Percentiles rank a stretch among this genome's conserved stretches.
Evolutionary conservation across 2,888 invertebrate genomes (phyloP).

Genomic region (Bellardia bayeri): DNA sequence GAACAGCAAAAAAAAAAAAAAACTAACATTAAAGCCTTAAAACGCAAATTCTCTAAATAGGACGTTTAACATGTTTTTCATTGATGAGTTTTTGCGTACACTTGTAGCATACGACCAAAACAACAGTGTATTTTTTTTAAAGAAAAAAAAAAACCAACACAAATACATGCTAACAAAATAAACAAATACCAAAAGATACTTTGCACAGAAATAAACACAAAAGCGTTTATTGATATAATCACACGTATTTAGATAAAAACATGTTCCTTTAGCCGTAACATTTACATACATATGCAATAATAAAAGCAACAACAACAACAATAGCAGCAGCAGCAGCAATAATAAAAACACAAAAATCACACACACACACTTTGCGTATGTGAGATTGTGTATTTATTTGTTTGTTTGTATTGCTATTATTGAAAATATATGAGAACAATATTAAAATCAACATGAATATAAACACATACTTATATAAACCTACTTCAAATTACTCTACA

Average conservation of each 20-base stretch:
- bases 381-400: not conserved
- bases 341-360: not conserved
- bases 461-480: slow-evolving; percentile 38
- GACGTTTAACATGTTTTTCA: not conserved
- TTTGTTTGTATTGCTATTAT: slow-evolving; percentile 23
- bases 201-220: slow-evolving; percentile 15
- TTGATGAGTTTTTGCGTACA: not conserved
- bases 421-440: slow-evolving; percentile 33
- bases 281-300: slow-evolving; percentile 69
- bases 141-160: not conserved
- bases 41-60: slow-evolving; percentile 10
- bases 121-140: not conserved
- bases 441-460: slow-evolving; percentile 29
- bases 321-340: not conserved
- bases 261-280: slow-evolving; percentile 58
- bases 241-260: slow-evolving; percentile 65
- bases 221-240: slow-evolving; percentile 70
- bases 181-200: not conserved
- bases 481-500: not conserved
- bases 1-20: not conserved
- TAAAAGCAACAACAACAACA: slow-evolving; percentile 1
- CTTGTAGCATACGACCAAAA: not conserved
- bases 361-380: not conserved
- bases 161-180: not conserved
- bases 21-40: not conserved